A percentile compares a stretch with the other conserved stretches of the same genome.
Conservation (phyloP, 2,888 invertebrate species). For the Cryptosula pallasiana region DNA sequence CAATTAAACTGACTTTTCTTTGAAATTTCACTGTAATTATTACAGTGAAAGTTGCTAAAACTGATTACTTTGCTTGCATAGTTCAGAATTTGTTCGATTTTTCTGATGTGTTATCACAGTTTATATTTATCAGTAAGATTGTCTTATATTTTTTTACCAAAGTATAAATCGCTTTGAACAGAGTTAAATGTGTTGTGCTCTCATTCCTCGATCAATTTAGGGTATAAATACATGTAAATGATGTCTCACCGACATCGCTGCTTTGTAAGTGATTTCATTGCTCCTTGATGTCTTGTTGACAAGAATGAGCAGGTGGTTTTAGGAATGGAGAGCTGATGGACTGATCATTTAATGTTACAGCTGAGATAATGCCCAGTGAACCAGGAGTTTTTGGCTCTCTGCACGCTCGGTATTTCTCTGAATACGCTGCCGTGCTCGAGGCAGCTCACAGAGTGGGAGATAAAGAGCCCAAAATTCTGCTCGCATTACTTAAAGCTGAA, state of each 20-base stretch:
- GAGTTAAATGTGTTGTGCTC: not conserved
- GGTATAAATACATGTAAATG: not conserved
- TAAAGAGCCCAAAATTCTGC: constrained; percentile 31
- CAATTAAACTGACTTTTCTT: too few species aligned
- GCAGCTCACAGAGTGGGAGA: constrained; percentile 25
- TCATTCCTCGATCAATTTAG: not conserved
- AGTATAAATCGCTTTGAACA: not conserved
- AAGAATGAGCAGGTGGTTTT: too few species aligned
- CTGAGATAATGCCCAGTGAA: not conserved
- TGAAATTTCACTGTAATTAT: too few species aligned
- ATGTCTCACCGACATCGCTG: not conserved
- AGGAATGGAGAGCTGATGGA: too few species aligned
- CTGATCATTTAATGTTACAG: not conserved
- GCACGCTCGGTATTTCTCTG: not conserved
- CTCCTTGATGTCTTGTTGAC: too few species aligned
- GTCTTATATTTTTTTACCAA: too few species aligned
- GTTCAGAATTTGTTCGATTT: too few species aligned
- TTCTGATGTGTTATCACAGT: too few species aligned
- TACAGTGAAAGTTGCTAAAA: too few species aligned
- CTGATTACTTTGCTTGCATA: too few species aligned
- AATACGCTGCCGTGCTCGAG: constrained; percentile 20
- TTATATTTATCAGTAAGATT: too few species aligned
- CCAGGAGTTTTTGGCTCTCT: constrained; percentile 7
- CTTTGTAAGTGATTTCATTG: not conserved
- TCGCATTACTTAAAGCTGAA: constrained; percentile 38